Evolutionary conservation across 1,140 invertebrate species (phyloP).

Genomic region (Diabrotica undecimpunctata): DNA sequence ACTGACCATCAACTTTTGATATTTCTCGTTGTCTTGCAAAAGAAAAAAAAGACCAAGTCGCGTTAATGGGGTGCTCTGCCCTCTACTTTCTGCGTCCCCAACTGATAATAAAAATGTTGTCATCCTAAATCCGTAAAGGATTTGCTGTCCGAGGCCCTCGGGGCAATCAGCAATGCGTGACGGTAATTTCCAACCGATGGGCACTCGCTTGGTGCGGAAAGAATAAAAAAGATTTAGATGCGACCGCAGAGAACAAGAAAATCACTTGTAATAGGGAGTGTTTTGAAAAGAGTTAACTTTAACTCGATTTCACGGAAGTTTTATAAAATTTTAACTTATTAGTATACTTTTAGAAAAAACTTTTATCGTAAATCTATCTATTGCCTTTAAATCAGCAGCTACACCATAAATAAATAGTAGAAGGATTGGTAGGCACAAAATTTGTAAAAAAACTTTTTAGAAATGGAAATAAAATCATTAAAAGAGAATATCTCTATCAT

Average conservation of each 20-base stretch:
- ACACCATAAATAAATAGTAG: too few relatives aligned
- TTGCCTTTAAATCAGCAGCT: too few relatives aligned
- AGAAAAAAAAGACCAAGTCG: slow-evolving; percentile 26
- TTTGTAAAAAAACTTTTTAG: too few relatives aligned
- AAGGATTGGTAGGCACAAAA: too few relatives aligned
- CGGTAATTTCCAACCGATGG: slow-evolving; percentile 28
- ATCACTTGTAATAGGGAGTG: too few relatives aligned
- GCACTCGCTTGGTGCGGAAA: neutral
- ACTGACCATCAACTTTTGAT: slow-evolving; percentile 34
- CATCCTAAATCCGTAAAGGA: slow-evolving; percentile 41
- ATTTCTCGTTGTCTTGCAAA: slow-evolving; percentile 15
- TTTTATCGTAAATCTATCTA: too few relatives aligned
- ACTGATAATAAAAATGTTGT: slow-evolving; percentile 42
- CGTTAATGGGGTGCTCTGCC: slow-evolving; percentile 30
- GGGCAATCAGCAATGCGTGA: slow-evolving; percentile 37
- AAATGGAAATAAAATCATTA: too few relatives aligned
- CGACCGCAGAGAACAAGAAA: too few relatives aligned
- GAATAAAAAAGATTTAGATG: neutral
- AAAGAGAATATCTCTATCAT: too few relatives aligned
- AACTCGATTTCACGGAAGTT: neutral
- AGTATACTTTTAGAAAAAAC: too few relatives aligned
- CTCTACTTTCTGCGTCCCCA: slow-evolving; percentile 22
- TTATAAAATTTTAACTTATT: neutral
- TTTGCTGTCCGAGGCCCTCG: slow-evolving; percentile 33
- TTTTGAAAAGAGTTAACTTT: too few relatives aligned